phyloP scores from a whole-genome alignment of 2,113 vertebrate genomes.

The Rhipidura dahli region DNA sequence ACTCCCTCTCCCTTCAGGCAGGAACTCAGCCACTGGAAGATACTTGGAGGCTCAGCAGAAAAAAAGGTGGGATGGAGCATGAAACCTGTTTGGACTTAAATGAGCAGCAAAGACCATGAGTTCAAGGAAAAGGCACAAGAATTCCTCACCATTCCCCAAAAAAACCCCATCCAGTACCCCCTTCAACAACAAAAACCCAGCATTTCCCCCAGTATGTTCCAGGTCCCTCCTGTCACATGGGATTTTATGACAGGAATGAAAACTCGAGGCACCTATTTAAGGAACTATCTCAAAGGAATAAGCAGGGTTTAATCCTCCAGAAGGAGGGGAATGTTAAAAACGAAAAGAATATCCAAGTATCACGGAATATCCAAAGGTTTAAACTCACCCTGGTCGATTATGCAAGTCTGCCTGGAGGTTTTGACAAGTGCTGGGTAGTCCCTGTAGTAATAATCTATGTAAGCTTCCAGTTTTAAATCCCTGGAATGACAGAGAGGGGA shows the following conservation, averaged over 20 bases:
- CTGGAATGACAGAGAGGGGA: conserved; percentile 67
- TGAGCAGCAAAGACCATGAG: neutral
- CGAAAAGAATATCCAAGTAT: neutral
- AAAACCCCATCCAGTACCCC: neutral
- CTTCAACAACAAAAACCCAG: neutral
- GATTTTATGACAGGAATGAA: neutral
- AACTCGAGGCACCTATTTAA: neutral
- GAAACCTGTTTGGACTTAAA: conserved; percentile 84
- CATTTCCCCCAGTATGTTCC: neutral
- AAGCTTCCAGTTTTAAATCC: conserved; percentile 88
- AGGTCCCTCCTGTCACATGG: neutral
- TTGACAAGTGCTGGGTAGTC: conserved; percentile 90
- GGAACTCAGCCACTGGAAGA: conserved; percentile 91
- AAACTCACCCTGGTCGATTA: conserved; percentile 86
- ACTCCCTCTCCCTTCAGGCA: conserved; percentile 84
- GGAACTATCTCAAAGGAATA: neutral
- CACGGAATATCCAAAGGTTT: neutral
- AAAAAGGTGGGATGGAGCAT: conserved; percentile 88
- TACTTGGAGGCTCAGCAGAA: conserved; percentile 85
- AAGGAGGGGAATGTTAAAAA: neutral
- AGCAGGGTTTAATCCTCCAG: neutral
- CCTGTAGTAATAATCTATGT: conserved; percentile 93
- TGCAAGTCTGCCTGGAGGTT: conserved; percentile 80
- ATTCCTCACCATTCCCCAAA: neutral
- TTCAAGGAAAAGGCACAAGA: neutral